Base-by-base conservation (phyloP, 2,797 vertebrate genomes). In the Lophius americanus region DNA sequence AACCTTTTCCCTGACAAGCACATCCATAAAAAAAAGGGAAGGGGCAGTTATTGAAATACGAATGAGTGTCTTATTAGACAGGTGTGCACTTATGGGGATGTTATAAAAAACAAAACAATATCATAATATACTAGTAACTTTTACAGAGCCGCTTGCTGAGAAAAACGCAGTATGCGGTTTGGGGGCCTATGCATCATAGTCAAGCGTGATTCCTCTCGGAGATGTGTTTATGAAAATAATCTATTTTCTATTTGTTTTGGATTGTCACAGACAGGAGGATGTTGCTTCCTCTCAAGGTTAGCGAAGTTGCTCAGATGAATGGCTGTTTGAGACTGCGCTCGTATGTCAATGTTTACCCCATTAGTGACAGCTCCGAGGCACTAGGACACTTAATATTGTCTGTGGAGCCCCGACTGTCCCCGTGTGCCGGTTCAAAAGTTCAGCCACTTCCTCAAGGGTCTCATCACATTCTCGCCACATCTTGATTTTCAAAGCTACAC, bases 371-470 rank as follows among this genome's bases (percentile, higher is more conserved):
- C 90, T 91, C 85, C 38, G 77, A 89, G 86, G 87, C 86, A 91
- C 82, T 66, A 68, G 86, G 86, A 87, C 87, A 91, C 88, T 92
- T 91, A 84, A 90, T 91, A 90, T 86, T 84, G 86, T 88, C 84
- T 85, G 78, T 65, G 78, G 78, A 73, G 80, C 82, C 84, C 79
- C 43, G 61, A 86, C 88, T 86, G 88, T 91, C 87, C 91, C 88
- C 68, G 38, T 83, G 78, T 68, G 35, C 65, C 42, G 78, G 95
- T 96, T 96, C 96, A 97, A 95, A 95, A 96, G 95, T 96, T 96
- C 95, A 96, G 46, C 73, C 80, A 86, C 92, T 93, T 93, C 94
- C 94, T 93, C 92, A 90, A 93, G 94, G 95, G 95, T 93, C 94
- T 93, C 90, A 93, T 95, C 94, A 92, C 94, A 93, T 95, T 95